Conservation (phyloP, 2,888 invertebrate genomes). For the Rapana venosa region DNA sequence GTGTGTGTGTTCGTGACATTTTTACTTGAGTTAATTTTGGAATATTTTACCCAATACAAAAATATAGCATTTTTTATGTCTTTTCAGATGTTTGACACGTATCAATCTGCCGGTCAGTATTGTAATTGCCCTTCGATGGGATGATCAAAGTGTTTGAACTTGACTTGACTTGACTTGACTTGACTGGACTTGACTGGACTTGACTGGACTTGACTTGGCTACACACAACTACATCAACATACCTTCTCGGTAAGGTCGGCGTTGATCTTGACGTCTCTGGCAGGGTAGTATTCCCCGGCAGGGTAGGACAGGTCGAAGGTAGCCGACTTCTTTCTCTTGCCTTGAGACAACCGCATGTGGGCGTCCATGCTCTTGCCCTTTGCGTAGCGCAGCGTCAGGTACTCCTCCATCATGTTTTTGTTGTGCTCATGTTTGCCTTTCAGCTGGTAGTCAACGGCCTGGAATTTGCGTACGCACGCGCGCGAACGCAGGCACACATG, state of each 20-base stretch:
- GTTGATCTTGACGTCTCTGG: slow-evolving; percentile 29
- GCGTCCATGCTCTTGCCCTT: slow-evolving; percentile 48
- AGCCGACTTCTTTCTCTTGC: slow-evolving; percentile 16
- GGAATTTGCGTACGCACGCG: neutral
- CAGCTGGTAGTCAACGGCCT: slow-evolving; percentile 49
- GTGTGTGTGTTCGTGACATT: no score
- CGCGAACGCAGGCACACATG: neutral
- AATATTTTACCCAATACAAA: no score
- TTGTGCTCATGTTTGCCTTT: slow-evolving; percentile 52
- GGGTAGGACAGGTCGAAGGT: slow-evolving; percentile 39
- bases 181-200: no score
- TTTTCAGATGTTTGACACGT: no score
- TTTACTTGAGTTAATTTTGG: no score
- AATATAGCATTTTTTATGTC: no score
- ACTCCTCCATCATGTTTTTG: slow-evolving; percentile 42
- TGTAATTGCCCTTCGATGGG: no score
- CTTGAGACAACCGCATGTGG: slow-evolving; percentile 20
- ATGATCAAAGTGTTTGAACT: no score
- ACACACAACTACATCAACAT: no score
- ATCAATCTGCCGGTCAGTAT: no score
- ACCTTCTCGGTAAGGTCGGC: slow-evolving; percentile 23
- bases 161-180: no score
- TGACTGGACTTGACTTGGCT: no score
- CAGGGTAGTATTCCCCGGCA: slow-evolving; percentile 26
- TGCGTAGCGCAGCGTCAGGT: slow-evolving; percentile 43